Base-by-base conservation (phyloP, 1,140 invertebrate genomes). In the Daktulosphaira vitifoliae region DNA sequence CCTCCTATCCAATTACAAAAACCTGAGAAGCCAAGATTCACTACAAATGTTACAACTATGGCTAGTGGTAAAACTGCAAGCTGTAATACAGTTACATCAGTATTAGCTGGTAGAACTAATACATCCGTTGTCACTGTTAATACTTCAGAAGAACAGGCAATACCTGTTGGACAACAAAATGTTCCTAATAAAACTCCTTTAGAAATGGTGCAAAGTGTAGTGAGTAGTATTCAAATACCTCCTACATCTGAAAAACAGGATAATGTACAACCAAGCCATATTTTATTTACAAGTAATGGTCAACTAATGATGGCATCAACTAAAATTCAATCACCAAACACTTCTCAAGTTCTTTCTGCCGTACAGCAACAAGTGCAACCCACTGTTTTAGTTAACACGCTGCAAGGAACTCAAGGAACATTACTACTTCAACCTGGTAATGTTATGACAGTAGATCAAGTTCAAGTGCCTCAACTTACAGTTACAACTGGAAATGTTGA, bases 121-220 rank as follows among this genome's bases (percentile, higher is more conserved):
- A 87, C 86, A 0, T 82, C 82, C 3, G 86, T 84, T 0, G 83
- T 86, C 3, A 84, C 87, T 7, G 81, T 87, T 44, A 85, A 84
- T 42, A 42, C 66, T 5, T 48, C 37, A 20, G 56, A 42, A 29
- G 29, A 50, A 1, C 48, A 67, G 37, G 7, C 44, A 26, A 25
- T 64, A 42, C 42, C 44, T 16, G 39, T 26, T 20, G 33, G 23
- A 29, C 54, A 42, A 37, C 67, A 68, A 26, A 15, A 52, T 13
- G 49, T 66, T 48, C 65, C 68, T 23, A 80, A 84, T 5, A 87
- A 87, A 72, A 85, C 86, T 29, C 86, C 86, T 2, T 71, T 88
- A 20, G 86, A 88, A 76, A 87, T 87, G 84, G 85, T 87, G 1
- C 86, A 88, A 72, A 88, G 83, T 73, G 84, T 88, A 16, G 86